These are phyloP conservation scores for Bruchidius siliquastri DNA, from an alignment of 2,888 invertebrate species.

Conservation along the genomic window DNA sequence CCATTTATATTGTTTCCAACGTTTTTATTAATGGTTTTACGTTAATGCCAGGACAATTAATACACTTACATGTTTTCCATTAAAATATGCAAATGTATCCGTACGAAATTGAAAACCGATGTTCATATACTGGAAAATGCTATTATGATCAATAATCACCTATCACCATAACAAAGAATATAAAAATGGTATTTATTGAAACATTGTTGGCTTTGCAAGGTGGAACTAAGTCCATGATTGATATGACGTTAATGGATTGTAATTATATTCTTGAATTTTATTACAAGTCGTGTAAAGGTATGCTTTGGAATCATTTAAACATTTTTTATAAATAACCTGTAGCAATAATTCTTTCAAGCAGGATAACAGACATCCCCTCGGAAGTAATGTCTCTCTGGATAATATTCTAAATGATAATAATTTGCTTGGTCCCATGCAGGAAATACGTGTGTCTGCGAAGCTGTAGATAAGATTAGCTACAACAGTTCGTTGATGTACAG, in stretches of 20 bases:
- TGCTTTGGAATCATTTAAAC: too few relatives aligned
- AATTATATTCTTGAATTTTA: too few relatives aligned
- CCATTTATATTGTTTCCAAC: background rate
- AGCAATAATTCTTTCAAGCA: too few relatives aligned
- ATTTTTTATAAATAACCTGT: too few relatives aligned
- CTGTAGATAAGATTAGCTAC: too few relatives aligned
- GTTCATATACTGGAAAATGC: background rate
- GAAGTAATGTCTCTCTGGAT: too few relatives aligned
- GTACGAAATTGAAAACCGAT: background rate
- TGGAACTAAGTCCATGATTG: background rate
- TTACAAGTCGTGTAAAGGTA: too few relatives aligned
- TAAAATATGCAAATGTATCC: background rate
- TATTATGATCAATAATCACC: background rate
- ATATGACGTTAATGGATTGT: background rate
- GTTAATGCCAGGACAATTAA: background rate
- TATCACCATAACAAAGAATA: background rate
- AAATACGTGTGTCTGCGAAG: too few relatives aligned
- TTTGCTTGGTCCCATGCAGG: too few relatives aligned
- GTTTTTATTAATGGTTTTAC: background rate
- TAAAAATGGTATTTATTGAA: background rate
- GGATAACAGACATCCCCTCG: too few relatives aligned
- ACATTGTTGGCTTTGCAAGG: background rate
- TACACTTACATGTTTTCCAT: background rate
- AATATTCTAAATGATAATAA: too few relatives aligned
- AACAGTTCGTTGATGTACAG: too few relatives aligned